These are phyloP conservation scores for Helicolenus hilgendorfi DNA, from an alignment of 2,797 vertebrate genomes.

Conservation along the genomic window DNA sequence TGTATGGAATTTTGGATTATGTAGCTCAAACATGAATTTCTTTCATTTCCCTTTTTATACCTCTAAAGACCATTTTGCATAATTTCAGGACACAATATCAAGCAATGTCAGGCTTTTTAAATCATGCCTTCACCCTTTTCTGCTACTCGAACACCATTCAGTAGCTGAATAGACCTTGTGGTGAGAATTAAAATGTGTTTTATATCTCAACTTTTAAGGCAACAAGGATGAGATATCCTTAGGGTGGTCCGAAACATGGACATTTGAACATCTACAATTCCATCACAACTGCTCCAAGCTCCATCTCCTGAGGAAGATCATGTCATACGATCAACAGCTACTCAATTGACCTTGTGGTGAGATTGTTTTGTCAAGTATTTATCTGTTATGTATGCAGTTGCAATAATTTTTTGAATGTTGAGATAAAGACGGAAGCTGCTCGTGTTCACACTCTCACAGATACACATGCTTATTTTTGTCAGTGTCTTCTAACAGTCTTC, in stretches of 20 bases:
- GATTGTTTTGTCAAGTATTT: neutral
- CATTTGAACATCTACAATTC: too few species aligned
- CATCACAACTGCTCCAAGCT: too few species aligned
- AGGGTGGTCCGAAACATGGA: neutral
- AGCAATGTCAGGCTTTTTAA: neutral
- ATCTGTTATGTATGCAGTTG: neutral
- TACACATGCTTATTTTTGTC: neutral
- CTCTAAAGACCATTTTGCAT: neutral
- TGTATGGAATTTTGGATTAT: neutral
- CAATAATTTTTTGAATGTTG: neutral
- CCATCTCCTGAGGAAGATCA: too few species aligned
- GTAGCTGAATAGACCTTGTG: neutral
- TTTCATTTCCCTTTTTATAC: neutral
- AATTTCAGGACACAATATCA: neutral
- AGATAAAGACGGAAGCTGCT: neutral
- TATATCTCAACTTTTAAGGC: neutral
- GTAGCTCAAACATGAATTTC: neutral
- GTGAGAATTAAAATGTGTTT: constrained; percentile 1
- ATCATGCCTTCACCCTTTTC: neutral
- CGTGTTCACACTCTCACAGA: neutral
- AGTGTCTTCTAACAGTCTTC: neutral
- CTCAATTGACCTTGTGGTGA: neutral
- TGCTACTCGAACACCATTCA: neutral
- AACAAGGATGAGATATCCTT: neutral
- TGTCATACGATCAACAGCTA: neutral